phyloP scores from a whole-genome alignment of 2,888 invertebrate species.

The Hedya salicella region DNA sequence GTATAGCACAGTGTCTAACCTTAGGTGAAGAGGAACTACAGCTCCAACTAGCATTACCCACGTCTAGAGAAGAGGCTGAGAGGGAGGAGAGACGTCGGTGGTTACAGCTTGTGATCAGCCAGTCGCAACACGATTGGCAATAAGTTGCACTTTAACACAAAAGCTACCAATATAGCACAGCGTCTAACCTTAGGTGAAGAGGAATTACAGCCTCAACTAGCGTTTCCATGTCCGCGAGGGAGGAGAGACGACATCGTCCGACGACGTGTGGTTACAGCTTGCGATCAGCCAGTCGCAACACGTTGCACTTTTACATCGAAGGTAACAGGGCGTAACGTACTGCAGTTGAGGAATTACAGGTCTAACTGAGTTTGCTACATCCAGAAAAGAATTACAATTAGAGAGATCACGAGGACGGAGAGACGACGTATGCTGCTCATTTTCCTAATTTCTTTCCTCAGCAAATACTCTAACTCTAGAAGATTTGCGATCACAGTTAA shows the following conservation, averaged over 20 bases:
- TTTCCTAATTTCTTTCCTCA: too few species aligned
- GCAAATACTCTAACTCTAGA: too few species aligned
- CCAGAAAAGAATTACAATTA: too few species aligned
- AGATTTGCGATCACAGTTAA: too few species aligned
- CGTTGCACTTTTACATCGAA: too few species aligned
- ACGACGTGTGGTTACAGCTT: slow-evolving; percentile 97
- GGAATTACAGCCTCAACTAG: too few species aligned
- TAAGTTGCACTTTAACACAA: slow-evolving; percentile 66
- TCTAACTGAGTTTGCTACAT: slow-evolving; percentile 99
- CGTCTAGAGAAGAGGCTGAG: slow-evolving; percentile 99
- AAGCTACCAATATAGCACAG: too few species aligned
- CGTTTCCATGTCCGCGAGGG: too few species aligned
- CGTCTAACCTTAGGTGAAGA: too few species aligned
- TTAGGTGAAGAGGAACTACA: slow-evolving; percentile 97
- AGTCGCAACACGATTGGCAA: slow-evolving; percentile 97
- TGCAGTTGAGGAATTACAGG: slow-evolving; percentile 98
- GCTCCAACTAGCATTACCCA: slow-evolving; percentile 98
- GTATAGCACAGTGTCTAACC: slow-evolving; percentile 89
- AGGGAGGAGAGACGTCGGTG: slow-evolving; percentile 97
- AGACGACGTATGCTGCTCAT: too few species aligned
- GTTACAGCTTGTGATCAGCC: slow-evolving; percentile 62
- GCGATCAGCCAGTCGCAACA: slow-evolving; percentile 97
- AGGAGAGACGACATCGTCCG: too few species aligned
- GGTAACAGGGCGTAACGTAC: slow-evolving; percentile 90
- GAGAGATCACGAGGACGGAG: slow-evolving; percentile 98